Evolutionary conservation across 2,113 vertebrate species (phyloP).

Genomic region (Colossoma macropomum): DNA sequence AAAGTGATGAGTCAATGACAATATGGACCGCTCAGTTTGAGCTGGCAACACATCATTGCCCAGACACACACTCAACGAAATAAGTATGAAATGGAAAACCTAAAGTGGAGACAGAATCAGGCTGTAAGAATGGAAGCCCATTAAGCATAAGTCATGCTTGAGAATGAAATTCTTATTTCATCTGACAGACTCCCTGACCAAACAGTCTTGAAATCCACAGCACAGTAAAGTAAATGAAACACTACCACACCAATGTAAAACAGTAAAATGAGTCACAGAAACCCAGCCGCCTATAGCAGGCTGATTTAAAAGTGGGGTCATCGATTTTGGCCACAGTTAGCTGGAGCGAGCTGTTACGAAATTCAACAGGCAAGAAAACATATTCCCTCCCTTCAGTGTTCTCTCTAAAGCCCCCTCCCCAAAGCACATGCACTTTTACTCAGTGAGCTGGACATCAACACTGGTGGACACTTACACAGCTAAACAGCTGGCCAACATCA

Average conservation of each 20-base stretch:
- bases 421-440: not conserved
- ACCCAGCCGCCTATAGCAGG: not conserved
- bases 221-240: not conserved
- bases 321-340: not conserved
- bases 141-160: not conserved
- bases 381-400: not conserved
- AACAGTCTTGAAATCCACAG: not conserved
- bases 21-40: too few relatives aligned
- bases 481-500: too few relatives aligned
- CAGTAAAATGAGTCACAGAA: constrained; percentile 13
- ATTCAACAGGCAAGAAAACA: not conserved
- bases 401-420: not conserved
- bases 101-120: not conserved
- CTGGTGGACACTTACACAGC: too few relatives aligned
- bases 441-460: too few relatives aligned
- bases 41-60: not conserved
- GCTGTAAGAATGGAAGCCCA: not conserved
- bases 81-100: not conserved
- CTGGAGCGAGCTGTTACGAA: not conserved
- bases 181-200: not conserved
- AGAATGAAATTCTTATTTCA: not conserved
- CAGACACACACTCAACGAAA: not conserved
- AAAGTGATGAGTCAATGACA: not conserved
- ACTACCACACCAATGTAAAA: not conserved
- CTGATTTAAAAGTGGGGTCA: not conserved